A percentile compares a stretch with the other conserved stretches of the same genome.
Evolutionary conservation across 2,113 vertebrate species (phyloP).

Genomic region (Machaerirhynchus nigripectus): DNA sequence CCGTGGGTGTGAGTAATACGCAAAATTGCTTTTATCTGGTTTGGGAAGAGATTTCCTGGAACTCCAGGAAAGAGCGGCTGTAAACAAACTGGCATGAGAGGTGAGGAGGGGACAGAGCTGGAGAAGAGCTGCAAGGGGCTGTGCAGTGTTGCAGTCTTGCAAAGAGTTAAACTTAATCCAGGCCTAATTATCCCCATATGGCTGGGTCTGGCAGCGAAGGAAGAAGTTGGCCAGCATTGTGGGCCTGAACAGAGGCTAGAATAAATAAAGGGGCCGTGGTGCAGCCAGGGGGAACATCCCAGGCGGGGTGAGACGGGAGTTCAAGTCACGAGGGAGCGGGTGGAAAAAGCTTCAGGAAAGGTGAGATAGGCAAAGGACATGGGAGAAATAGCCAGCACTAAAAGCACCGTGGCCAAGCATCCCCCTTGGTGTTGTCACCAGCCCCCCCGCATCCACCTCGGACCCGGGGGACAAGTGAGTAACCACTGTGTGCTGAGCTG

Average conservation of each 20-base stretch:
- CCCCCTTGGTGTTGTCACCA: accelerated
- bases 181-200: constrained; percentile 43
- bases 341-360: background rate
- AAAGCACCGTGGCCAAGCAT: accelerated
- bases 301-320: accelerated
- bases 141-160: background rate
- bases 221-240: background rate
- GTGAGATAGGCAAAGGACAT: accelerated
- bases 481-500: accelerated
- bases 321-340: accelerated
- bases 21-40: background rate
- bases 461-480: background rate
- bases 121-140: background rate
- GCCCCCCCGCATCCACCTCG: accelerated
- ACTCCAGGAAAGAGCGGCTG: accelerated
- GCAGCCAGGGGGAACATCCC: background rate
- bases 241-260: constrained; percentile 28
- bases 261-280: constrained; percentile 9
- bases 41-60: background rate
- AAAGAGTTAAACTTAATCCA: constrained; percentile 37
- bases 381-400: accelerated
- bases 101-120: no score
- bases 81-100: background rate
- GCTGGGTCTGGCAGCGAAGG: background rate
- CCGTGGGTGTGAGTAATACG: background rate